Base-by-base conservation (phyloP, 23 tunicate species). In the Botrylloides violaceus region DNA sequence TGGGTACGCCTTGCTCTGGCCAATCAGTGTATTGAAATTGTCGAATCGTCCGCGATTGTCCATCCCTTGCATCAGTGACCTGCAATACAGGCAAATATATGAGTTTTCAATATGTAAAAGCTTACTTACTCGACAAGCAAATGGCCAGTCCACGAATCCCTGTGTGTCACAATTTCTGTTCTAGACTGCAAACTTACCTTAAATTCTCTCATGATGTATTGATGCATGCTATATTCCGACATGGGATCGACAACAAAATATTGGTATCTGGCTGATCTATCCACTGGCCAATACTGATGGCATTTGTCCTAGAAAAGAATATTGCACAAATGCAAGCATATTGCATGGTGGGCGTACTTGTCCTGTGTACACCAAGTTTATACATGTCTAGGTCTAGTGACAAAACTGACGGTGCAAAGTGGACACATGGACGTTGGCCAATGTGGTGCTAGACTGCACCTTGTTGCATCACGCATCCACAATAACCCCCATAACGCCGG, bases 21-120 rank as follows among this genome's bases (percentile, higher is more conserved):
- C 99, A 95, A 39, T 90, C 96, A 20, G 86, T 82, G 82, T 87
- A 95, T 49, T 95, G 99, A 62, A 95, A 95, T 50, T 95, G 99
- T 18, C 99, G 96, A 70, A 95, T 82, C 19, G 99, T 95, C 49
- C 99, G 79, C 35, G 90, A 83, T 70, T 90, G 89, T 25, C 99
- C 99, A 55, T 95, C 99, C 36, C 99, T 65, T 0, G 99, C 99
- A 58, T 95, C 99, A n/a, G 99, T 95, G 7, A 95, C 95, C 99
- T 87, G 78, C 9, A 24, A 58, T 7, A 7, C 53, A 48, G 19
- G 19, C 19, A n/a, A n/a, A n/a, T n/a, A n/a, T n/a, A n/a, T 49
- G 0, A 49, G 1, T 19, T 49, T 19, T 19, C 58, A 49, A 49
- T 21, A 49, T 49, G 20, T 21, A 49, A 49, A 1, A 49, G n/a